Evolutionary conservation across 2,113 vertebrate species (phyloP).

Genomic region (Scytalopus superciliaris): DNA sequence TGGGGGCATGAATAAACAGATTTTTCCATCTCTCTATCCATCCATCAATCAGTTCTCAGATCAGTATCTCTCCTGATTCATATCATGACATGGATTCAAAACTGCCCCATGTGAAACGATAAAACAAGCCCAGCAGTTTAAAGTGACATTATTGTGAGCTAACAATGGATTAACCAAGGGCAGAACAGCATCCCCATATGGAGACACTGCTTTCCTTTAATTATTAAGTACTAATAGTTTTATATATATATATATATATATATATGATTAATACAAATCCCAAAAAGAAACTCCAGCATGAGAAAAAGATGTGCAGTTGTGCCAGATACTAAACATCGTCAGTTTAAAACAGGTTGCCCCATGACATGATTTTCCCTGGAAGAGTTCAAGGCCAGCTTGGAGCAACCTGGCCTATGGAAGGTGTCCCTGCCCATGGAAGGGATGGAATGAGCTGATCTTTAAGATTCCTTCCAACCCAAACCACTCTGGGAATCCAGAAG

Average conservation of each 20-base stretch:
- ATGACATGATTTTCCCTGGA: not conserved
- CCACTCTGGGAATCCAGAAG: not conserved
- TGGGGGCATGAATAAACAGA: not conserved
- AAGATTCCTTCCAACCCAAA: not conserved
- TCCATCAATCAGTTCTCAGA: accelerated
- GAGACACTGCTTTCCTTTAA: not conserved
- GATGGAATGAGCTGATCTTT: not conserved
- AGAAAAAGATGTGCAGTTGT: not conserved
- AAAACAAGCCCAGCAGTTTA: not conserved
- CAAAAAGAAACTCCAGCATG: not conserved
- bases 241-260: too few species aligned
- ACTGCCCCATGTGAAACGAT: not conserved
- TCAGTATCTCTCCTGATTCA: not conserved
- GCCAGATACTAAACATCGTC: not conserved
- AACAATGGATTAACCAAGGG: not conserved
- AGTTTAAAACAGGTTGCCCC: not conserved
- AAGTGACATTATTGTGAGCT: not conserved
- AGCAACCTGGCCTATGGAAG: not conserved
- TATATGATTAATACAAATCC: too few species aligned
- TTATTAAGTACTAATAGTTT: not conserved
- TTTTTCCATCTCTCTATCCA: not conserved
- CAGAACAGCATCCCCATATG: not conserved
- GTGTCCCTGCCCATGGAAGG: not conserved
- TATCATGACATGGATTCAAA: not conserved
- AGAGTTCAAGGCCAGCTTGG: not conserved